Base-by-base conservation (phyloP, 2,888 invertebrate genomes). In the Drosophila neotestacea region DNA sequence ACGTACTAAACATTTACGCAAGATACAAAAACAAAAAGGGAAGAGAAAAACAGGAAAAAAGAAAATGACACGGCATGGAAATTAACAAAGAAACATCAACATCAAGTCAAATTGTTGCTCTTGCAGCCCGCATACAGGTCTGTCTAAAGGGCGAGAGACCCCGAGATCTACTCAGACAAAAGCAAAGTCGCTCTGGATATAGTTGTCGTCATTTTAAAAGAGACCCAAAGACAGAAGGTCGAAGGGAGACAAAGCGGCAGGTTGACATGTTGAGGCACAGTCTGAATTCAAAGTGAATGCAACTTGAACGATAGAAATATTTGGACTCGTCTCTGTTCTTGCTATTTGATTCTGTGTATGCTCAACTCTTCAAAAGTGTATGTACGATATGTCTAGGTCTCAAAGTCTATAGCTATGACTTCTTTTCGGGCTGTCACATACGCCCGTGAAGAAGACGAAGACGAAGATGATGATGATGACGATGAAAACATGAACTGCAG, bases 61-160 rank as follows among this genome's bases (percentile, higher is more conserved):
- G 58, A 66, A 60, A 79, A 68, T 67, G 70, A 50, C 64, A 38
- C 70, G 74, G 63, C 81, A 81, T 66, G 69, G 62, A 84, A 86
- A 88, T 84, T 86, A 86, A 84, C 87, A 84, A 88, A 84, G 84
- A 75, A 88, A 81, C 87, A 86, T 88, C 87, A 88, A 81, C 85
- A 84, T 76, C 65, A 81, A 84, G 87, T 73, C 85, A 75, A 77
- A 60, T 73, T 79, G 79, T 76, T 76, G 63, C 79, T 60, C 64
- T 58, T 70, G 70, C 76, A 75, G 72, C 84, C 65, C 76, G 77
- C 77, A 68, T 76, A 55, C 65, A 59, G 51, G 47, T 6, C 22
- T 41, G 58, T 46, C 64, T 36, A 38, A 55, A 44, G 50, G 60
- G 52, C 44, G 11, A 44, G 54, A 42, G 61, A 59, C 50, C 47